Evolutionary conservation across 1,140 invertebrate species (phyloP).

Genomic region (Euglossa dilemma): DNA sequence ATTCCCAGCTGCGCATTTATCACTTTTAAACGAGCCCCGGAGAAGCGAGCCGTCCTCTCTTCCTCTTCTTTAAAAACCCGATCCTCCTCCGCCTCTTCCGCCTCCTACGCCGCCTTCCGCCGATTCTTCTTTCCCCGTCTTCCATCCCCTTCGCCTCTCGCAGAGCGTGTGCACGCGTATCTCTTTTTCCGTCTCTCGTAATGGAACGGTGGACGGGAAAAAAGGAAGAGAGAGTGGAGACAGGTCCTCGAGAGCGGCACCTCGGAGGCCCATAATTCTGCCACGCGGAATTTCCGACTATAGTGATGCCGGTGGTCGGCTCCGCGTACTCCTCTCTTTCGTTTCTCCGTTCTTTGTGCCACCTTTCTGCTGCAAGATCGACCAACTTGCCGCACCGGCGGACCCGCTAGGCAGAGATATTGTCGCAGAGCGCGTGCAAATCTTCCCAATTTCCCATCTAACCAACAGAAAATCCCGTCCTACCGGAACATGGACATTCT

Average conservation of each 20-base stretch:
- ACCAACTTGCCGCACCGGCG: too few relatives aligned
- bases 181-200: background rate
- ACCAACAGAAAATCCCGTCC: too few relatives aligned
- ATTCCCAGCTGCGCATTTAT: constrained; percentile 79
- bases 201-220: constrained; percentile 46
- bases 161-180: background rate
- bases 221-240: constrained; percentile 44
- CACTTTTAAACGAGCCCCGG: constrained; percentile 77
- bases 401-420: too few relatives aligned
- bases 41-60: constrained; percentile 54
- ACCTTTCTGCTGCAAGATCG: background rate
- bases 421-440: too few relatives aligned
- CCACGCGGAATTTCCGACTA: constrained; percentile 60
- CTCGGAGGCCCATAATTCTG: constrained; percentile 66
- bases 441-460: too few relatives aligned
- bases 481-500: too few relatives aligned
- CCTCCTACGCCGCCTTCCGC: constrained; percentile 1
- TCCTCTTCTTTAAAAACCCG: constrained; percentile 48
- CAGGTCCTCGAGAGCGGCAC: constrained; percentile 53
- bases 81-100: constrained; percentile 29
- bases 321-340: constrained; percentile 41
- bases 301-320: constrained; percentile 50
- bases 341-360: background rate
- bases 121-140: constrained; percentile 21
- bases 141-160: background rate